Evolutionary conservation across 2,888 invertebrate species (phyloP).

Genomic region (Sphecodes monilicornis): DNA sequence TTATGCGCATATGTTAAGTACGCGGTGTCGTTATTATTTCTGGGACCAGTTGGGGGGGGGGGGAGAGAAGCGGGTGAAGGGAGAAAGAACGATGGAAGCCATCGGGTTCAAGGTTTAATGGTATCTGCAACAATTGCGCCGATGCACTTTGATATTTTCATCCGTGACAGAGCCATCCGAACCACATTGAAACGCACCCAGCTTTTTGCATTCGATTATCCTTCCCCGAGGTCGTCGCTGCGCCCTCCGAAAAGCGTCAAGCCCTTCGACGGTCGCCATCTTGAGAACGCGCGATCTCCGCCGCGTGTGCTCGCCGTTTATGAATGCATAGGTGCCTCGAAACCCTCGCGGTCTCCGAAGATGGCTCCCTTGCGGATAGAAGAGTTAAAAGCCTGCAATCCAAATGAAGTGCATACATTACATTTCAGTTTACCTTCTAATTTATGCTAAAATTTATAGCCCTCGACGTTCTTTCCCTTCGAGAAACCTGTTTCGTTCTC

Average conservation of each 20-base stretch:
- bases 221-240: conserved; percentile 11
- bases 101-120: conserved; percentile 55
- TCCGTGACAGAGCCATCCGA: neutral
- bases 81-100: conserved; percentile 18
- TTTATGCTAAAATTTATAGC: conserved; percentile 1
- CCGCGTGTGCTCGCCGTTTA: conserved; percentile 39
- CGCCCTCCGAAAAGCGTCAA: conserved; percentile 27
- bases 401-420: neutral
- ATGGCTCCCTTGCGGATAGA: neutral
- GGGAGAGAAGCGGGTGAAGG: neutral
- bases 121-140: conserved; percentile 57
- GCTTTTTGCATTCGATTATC: conserved; percentile 58
- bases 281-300: conserved; percentile 49
- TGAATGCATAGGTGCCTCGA: conserved; percentile 29
- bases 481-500: neutral
- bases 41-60: neutral
- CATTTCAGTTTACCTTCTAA: neutral
- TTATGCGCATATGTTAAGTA: conserved; percentile 84
- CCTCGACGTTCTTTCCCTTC: neutral
- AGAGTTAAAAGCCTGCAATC: too few species aligned
- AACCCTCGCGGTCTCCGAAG: neutral
- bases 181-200: neutral
- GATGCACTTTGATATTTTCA: conserved; percentile 34
- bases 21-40: conserved; percentile 79
- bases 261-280: conserved; percentile 56